A percentile compares a stretch with the other conserved stretches of the same genome.
Conservation (phyloP, 1,140 invertebrate species). For the Drosophila yakuba region DNA sequence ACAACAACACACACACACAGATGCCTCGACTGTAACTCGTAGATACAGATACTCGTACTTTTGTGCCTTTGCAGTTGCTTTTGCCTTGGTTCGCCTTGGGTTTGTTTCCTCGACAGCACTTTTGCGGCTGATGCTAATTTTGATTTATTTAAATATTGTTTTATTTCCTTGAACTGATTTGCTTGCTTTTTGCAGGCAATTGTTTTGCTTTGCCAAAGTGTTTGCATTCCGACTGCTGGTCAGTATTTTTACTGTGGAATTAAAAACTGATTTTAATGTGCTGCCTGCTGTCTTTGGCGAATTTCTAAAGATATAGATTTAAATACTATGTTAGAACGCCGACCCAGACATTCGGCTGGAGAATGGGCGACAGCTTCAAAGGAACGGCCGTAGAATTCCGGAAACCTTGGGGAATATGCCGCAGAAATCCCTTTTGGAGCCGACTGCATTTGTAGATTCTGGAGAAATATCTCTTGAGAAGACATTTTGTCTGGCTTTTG, state of each 20-base stretch:
- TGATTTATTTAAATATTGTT: conserved; percentile 78
- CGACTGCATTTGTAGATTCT: conserved; percentile 43
- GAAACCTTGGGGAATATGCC: conserved; percentile 36
- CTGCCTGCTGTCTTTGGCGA: conserved; percentile 39
- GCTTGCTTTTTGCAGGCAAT: conserved; percentile 9
- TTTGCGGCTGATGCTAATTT: conserved; percentile 69
- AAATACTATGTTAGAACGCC: conserved; percentile 21
- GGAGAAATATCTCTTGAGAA: conserved; percentile 36
- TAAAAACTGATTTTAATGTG: conserved; percentile 50
- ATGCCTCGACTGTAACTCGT: conserved; percentile 41
- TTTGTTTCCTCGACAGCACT: conserved; percentile 3
- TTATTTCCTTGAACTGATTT: conserved; percentile 53
- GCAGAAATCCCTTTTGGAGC: conserved; percentile 29
- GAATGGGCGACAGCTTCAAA: conserved; percentile 14
- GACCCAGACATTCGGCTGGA: not conserved
- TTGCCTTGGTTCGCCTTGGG: not conserved
- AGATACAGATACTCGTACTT: conserved; percentile 23
- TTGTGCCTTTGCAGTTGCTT: conserved; percentile 3
- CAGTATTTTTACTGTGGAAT: conserved; percentile 21
- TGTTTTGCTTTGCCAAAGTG: conserved; percentile 25
- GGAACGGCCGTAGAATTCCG: conserved; percentile 23
- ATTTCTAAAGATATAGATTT: conserved; percentile 11
- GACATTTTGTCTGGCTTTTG: conserved; percentile 54
- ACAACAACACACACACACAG: not conserved
- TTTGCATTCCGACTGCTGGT: conserved; percentile 48